Evolutionary conservation across 1,140 invertebrate genomes (phyloP).

Genomic region (Homarus americanus): DNA sequence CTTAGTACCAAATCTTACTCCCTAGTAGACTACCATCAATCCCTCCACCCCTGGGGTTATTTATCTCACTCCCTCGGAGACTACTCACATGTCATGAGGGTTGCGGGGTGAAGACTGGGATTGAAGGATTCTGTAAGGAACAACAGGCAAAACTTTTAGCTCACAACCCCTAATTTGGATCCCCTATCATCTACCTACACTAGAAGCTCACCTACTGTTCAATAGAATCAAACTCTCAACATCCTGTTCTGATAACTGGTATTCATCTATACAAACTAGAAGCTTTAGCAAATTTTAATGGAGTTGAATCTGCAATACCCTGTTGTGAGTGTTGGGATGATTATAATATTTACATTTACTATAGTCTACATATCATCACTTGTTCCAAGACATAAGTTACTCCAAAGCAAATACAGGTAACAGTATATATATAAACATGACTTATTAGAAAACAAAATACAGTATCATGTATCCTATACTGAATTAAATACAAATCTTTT

Average conservation of each 20-base stretch:
- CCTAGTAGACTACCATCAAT: not conserved
- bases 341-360: too few species aligned
- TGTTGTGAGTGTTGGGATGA: too few species aligned
- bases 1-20: not conserved
- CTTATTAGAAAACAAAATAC: too few species aligned
- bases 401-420: too few species aligned
- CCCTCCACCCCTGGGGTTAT: slow-evolving; percentile 19
- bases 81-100: slow-evolving; percentile 75
- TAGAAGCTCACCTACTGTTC: not conserved
- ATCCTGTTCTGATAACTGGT: not conserved
- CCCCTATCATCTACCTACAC: slow-evolving; percentile 8
- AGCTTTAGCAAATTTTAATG: too few species aligned
- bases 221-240: not conserved
- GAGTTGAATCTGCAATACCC: too few species aligned
- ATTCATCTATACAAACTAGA: too few species aligned
- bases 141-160: slow-evolving; percentile 60
- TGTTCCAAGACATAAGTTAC: not conserved
- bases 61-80: slow-evolving; percentile 35
- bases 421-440: not conserved
- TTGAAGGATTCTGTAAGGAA: slow-evolving; percentile 74
- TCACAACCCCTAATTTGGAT: slow-evolving; percentile 35
- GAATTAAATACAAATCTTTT: too few species aligned
- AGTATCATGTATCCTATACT: too few species aligned
- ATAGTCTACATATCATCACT: not conserved
- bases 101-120: slow-evolving; percentile 72